Conservation (phyloP, 2,888 invertebrate species). For the Coecobrya sp. region DNA sequence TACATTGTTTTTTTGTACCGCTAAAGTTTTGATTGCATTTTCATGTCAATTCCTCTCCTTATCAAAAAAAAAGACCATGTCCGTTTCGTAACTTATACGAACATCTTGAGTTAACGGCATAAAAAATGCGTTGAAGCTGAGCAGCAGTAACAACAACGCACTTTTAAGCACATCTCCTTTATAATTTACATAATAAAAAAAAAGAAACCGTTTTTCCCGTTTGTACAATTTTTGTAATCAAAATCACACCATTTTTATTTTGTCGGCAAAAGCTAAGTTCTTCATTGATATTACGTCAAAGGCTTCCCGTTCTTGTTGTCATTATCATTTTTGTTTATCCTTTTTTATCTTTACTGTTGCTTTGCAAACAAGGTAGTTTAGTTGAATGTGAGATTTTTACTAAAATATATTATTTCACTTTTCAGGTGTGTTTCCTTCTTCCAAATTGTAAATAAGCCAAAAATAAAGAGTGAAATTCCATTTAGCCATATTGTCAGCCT, state of each 20-base stretch:
- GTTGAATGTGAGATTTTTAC: not conserved
- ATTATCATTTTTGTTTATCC: not conserved
- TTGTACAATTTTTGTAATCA: slow-evolving; percentile 29
- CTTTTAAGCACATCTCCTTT: not conserved
- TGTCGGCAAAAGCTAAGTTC: not conserved
- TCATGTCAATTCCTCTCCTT: slow-evolving; percentile 3
- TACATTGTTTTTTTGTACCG: slow-evolving; percentile 31
- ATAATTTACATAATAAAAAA: slow-evolving; percentile 26
- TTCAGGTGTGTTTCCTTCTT: slow-evolving; percentile 2
- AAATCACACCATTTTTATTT: slow-evolving; percentile 36
- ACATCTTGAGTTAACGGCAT: not conserved
- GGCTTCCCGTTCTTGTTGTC: not conserved
- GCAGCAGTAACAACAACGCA: not conserved
- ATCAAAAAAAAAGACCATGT: slow-evolving; percentile 14
- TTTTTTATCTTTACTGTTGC: slow-evolving; percentile 13
- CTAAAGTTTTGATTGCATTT: slow-evolving; percentile 19
- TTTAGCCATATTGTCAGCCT: not conserved
- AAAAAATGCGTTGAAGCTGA: not conserved
- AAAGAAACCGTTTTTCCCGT: slow-evolving; percentile 7
- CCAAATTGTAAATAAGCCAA: not conserved
- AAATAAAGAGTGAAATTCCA: slow-evolving; percentile 2
- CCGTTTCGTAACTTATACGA: slow-evolving; percentile 23
- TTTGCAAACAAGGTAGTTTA: not conserved
- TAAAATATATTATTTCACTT: slow-evolving; percentile 12
- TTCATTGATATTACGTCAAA: slow-evolving; percentile 41